A percentile compares a stretch with the other conserved stretches of the same genome.
These are phyloP conservation scores for Ceratina australensis DNA, from an alignment of 1,140 invertebrate species.

Conservation along the genomic window DNA sequence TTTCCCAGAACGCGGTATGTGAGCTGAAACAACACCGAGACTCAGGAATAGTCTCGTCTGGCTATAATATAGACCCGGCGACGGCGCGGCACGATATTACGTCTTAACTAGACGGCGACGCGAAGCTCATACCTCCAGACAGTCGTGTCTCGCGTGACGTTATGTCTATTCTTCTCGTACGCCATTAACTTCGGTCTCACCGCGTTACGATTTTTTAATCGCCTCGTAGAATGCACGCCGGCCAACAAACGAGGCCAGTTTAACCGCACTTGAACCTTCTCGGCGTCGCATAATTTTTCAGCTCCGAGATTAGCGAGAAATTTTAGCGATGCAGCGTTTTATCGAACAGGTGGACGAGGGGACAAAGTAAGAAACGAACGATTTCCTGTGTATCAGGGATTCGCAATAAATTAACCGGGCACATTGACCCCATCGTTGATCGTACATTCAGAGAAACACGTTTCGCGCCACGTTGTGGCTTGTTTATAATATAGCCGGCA, in stretches of 20 bases:
- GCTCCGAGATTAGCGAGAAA: not conserved
- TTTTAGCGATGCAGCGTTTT: not conserved
- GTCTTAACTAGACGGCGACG: slow-evolving; percentile 39
- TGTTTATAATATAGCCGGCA: slow-evolving; percentile 35
- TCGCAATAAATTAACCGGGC: slow-evolving; percentile 15
- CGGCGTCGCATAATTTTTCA: not conserved
- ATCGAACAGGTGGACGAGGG: not conserved
- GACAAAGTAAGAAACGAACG: slow-evolving; percentile 1
- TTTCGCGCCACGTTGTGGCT: slow-evolving; percentile 4
- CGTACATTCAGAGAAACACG: slow-evolving; percentile 29
- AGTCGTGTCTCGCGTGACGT: slow-evolving; percentile 43
- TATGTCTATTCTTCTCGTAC: slow-evolving; percentile 18
- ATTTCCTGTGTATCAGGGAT: slow-evolving; percentile 8
- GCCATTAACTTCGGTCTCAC: slow-evolving; percentile 32
- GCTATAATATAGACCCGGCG: slow-evolving; percentile 7
- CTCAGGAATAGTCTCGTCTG: slow-evolving; percentile 16
- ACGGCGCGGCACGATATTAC: slow-evolving; percentile 38
- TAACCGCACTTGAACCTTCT: not conserved
- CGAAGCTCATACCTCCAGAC: slow-evolving; percentile 51
- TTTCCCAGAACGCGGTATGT: not conserved
- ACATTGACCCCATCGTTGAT: not conserved
- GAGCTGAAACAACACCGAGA: slow-evolving; percentile 3
- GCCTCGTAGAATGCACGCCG: not conserved
- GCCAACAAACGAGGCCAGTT: not conserved
- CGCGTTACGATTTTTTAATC: slow-evolving; percentile 46